Evolutionary conservation across 2,113 vertebrate genomes (phyloP), one percentile per base, ranked within the genome.

Genomic region (Ictalurus furcatus): DNA sequence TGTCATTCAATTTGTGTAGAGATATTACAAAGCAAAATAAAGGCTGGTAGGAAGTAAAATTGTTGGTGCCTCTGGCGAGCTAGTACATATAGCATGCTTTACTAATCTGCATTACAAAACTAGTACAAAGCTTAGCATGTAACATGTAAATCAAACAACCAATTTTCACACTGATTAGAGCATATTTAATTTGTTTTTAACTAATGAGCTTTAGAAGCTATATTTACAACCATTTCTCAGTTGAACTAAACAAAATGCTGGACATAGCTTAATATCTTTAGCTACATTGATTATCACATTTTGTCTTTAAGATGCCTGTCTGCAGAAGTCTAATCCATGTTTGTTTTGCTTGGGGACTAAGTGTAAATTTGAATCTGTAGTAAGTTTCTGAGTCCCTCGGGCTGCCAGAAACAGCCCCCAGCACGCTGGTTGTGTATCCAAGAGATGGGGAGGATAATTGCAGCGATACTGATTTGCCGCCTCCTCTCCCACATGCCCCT

Each of bases 331-430:
- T 90, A 89, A 89, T 88, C 63, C 83, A 91, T 89, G 92, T 93
- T 93, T 93, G 94, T 94, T 91, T 94, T 93, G 92, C 90, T 94
- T 37, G 21, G 91, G 93, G 92, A 93, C 92, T 91, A 71, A 89
- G 93, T 93, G 92, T 90, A 91, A 92, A 91, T 86, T 93, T 93
- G 92, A 90, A 91, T 94, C 91, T 90, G 89, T 92, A 84, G 88
- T 89, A 90, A 59, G 90, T 92, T 94, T 92, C 28, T n/a, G 58
- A 73, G 71, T 92, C 91, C 91, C 91, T 85, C 1, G 65, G 89
- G 90, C 82, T 52, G 14, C 80, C 5, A 17, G n/a, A 85, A 89
- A 91, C 89, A 69, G 89, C 93, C 89, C 87, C 6, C 52, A n/a
- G 91, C 25, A 19, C 34, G 90, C 17, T 12, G 59, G 80, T 86